Base-by-base conservation (phyloP, 2,113 vertebrate species). In the Stegastes partitus region DNA sequence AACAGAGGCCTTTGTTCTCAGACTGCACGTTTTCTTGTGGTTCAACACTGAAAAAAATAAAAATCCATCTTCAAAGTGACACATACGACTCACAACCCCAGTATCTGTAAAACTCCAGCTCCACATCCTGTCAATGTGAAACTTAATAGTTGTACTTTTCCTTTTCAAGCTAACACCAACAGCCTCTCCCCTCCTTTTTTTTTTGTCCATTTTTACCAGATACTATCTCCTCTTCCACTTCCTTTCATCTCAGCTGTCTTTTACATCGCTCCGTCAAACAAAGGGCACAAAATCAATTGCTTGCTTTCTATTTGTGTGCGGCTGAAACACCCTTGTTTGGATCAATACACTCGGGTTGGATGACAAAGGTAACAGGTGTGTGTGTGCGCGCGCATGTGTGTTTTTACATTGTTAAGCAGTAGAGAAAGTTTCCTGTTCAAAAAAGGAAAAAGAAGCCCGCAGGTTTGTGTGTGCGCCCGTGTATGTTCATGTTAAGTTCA, bases 261-360 rank as follows among this genome's bases (percentile, higher is more conserved):
- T 85, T 80, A 81, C 76, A 79, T 62, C 51, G 63, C 78, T 85
- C 64, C 65, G 50, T 90, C 88, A 90, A 65, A 74, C 44, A 56
- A 62, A 53, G 25, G 76, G 72, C 87, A 85, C 81, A 90, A 90
- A 91, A 93, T 93, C 92, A 79, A 91, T 93, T 44, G 19, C 16
- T 39, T 74, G 66, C 86, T 85, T 73, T 89, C 76, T 71, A 55
- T 87, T 88, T 81, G 83, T 71, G 73, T 54, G 76, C 54, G 23
- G 56, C 81, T 74, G 45, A 84, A 74, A 77, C 63, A 34, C 79
- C 82, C 53, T 37, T 37, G 50, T n/a, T 68, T 45, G 18, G 26
- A 88, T 92, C 87, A 65, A 92, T 91, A 83, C 51, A 74, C 68
- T 84, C 68, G 76, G 77, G 70, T 66, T n/a, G 44, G 76, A 82